Conservation (phyloP, 2,113 vertebrate species). For the Callipepla californica region DNA sequence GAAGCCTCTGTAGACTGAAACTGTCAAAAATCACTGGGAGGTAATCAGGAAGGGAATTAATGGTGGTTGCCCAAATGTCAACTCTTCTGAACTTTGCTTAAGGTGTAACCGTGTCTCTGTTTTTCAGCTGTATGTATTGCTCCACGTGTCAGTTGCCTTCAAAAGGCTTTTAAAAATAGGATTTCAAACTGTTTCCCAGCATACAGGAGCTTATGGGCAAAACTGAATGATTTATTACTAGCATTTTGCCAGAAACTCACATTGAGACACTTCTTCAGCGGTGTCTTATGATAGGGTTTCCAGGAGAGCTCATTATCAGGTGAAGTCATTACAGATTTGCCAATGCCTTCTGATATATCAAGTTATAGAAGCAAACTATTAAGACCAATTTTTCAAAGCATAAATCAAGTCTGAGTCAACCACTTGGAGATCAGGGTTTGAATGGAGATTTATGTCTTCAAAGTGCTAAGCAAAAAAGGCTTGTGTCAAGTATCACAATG, state of each 20-base stretch:
- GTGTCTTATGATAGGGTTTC: not conserved
- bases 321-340: constrained; percentile 42
- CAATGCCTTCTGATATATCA: constrained; percentile 27
- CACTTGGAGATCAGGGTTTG: not conserved
- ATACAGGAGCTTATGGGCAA: constrained; percentile 54
- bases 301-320: constrained; percentile 44
- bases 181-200: constrained; percentile 57
- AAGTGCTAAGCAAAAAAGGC: not conserved
- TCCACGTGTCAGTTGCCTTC: constrained; percentile 23
- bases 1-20: constrained; percentile 11
- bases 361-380: constrained; percentile 12
- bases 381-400: constrained; percentile 26
- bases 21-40: constrained; percentile 33
- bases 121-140: constrained; percentile 20
- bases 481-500: rapidly evolving
- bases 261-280: constrained; percentile 39
- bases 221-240: constrained; percentile 71
- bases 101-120: not conserved
- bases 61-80: constrained; percentile 32
- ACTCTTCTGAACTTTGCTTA: constrained; percentile 10
- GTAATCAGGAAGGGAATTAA: constrained; percentile 44
- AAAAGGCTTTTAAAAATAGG: constrained; percentile 43
- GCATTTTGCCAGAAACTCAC: constrained; percentile 54
- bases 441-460: not conserved
- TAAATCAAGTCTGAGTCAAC: constrained; percentile 17